A percentile compares a stretch with the other conserved stretches of the same genome.
Conservation (phyloP, 1,140 invertebrate species). For the Halyomorpha halys region DNA sequence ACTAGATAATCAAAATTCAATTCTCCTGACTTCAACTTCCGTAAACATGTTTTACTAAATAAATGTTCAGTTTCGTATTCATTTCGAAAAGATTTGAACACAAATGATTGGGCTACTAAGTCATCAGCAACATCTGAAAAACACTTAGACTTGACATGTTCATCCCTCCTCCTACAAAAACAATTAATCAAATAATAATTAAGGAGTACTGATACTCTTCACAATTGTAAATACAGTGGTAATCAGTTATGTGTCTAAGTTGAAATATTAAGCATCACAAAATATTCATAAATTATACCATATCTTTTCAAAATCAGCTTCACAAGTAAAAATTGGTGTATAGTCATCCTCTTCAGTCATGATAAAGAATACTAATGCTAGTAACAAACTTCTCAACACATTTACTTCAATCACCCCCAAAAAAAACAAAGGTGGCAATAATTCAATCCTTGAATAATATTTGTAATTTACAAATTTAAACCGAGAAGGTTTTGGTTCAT, state of each 20-base stretch:
- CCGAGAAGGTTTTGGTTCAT: too few relatives aligned
- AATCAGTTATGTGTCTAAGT: not conserved
- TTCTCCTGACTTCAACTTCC: not conserved
- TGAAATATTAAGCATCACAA: not conserved
- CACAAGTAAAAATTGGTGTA: constrained; percentile 6
- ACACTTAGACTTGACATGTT: not conserved
- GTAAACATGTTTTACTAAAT: not conserved
- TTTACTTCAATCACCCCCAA: too few relatives aligned
- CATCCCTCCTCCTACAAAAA: not conserved
- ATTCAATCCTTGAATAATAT: too few relatives aligned
- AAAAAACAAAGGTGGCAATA: too few relatives aligned
- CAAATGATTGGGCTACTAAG: not conserved
- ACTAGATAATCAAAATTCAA: not conserved
- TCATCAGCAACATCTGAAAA: not conserved
- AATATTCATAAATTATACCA: not conserved
- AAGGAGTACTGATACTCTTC: not conserved
- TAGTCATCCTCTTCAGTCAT: not conserved
- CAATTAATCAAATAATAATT: not conserved
- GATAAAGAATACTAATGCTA: not conserved
- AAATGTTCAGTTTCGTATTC: constrained; percentile 12
- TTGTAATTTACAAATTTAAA: too few relatives aligned
- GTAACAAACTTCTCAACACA: too few relatives aligned
- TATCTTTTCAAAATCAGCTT: not conserved
- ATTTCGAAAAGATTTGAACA: constrained; percentile 8
- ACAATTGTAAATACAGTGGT: not conserved